Evolutionary conservation across 2,888 invertebrate genomes (phyloP), one percentile per base, ranked within the genome.

Genomic region (Gymnocheta viridis): DNA sequence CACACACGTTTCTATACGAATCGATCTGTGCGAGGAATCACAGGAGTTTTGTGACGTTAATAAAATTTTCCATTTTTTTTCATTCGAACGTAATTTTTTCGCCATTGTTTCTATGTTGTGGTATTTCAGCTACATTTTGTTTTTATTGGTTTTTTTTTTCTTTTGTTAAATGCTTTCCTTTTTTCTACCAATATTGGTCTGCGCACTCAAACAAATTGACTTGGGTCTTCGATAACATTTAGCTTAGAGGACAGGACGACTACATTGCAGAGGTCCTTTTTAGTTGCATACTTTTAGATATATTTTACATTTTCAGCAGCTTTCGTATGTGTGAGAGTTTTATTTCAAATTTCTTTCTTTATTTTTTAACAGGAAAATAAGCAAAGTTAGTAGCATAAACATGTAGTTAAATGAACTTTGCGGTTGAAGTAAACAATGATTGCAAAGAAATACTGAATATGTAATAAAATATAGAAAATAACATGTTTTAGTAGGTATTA

Each of bases 41-140:
- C 82, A 82, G 82, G 79, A 83, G 82, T 70, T 80, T 70, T 76
- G 82, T 79, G 70, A 79, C 74, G 64, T 83, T 83, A 74, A 74
- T 74, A 83, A 79, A 83, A 83, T 79, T 69, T 79, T 41, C 44
- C 12, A 69, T 70, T 56, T 79, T 77, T 73, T 77, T 27, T 29
- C 2, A 54, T 38, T 41, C 12, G 19, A 47, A 62, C 22, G 62
- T 70, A 79, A 64, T 79, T 78, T 73, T 41, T 78, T 74, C 73
- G 35, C 47, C 58, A 79, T 83, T 83, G 83, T 84, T 81, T 73
- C 72, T 47, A 56, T 77, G 73, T 78, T 84, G 81, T 49, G 84
- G 78, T 72, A 66, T 73, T 78, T 60, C 56, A 60, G 62, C 72
- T 58, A 54, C 66, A 64, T 51, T 82, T 72, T 69, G 19, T 24